These are phyloP conservation scores for Myrmecobius fasciatus DNA, from an alignment of 2,113 vertebrate species.

Conservation along the genomic window DNA sequence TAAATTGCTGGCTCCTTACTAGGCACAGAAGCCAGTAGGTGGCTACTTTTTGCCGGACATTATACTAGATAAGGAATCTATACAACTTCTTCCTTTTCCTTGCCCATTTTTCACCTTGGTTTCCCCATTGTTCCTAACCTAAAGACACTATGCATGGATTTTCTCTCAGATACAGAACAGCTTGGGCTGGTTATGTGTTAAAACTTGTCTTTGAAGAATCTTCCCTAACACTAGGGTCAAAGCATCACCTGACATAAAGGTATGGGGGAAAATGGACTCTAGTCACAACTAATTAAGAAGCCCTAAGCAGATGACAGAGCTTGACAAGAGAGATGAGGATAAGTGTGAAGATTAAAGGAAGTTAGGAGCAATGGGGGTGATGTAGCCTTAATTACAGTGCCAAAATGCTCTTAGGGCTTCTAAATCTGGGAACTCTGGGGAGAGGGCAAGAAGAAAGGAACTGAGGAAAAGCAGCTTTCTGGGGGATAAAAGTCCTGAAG, in stretches of 20 bases:
- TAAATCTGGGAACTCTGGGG: conserved; percentile 16
- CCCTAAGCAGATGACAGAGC: background rate
- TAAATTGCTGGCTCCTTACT: no score
- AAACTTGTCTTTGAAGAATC: background rate
- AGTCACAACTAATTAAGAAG: background rate
- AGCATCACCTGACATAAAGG: background rate
- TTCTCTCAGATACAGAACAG: conserved; percentile 9
- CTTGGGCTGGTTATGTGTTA: background rate
- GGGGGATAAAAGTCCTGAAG: background rate
- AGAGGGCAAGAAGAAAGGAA: conserved; percentile 7
- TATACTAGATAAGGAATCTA: background rate
- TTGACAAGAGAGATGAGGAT: background rate
- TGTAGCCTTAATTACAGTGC: background rate
- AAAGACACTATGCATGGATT: background rate
- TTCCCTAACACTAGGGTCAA: background rate
- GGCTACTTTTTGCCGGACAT: background rate
- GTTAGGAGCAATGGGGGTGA: background rate
- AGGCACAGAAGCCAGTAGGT: background rate
- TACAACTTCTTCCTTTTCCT: conserved; percentile 1
- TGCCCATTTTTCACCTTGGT: background rate
- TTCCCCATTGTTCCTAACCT: background rate
- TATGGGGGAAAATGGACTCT: background rate
- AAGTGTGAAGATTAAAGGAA: background rate
- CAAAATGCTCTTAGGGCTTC: background rate
- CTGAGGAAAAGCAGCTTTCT: background rate